Base-by-base conservation (phyloP, 2,797 vertebrate genomes). In the Tapirus indicus region DNA sequence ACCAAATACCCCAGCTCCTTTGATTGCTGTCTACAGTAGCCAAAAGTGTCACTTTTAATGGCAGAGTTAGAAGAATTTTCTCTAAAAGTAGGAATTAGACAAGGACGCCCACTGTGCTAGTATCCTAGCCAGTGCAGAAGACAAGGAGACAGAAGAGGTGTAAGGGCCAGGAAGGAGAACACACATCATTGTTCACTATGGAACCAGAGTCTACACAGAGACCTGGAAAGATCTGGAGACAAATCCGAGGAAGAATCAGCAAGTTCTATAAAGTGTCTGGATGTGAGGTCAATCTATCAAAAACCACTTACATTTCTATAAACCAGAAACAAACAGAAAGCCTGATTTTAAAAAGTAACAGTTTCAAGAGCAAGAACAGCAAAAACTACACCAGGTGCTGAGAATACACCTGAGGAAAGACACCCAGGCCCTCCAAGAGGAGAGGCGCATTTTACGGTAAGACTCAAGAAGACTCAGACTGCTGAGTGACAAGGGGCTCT, bases 391-490 rank as follows among this genome's bases (percentile, higher is more conserved):
- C 14, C 18, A 49, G 10, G 49, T 32, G 32, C 32, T 13, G 38
- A 32, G 9, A 13, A 32, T 10, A 2, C 47, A 29, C 18, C 47
- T 4, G 17, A 1, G 4, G 10, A 71, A 75, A n/a, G 32, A 49
- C 2, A 10, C 14, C 66, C 11, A 7, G 35, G 49, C 18, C 23
- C 47, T 14, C 10, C 25, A 5, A 44, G 64, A 56, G 69, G 58
- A 23, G 1, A 27, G 0, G 58, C 25, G 49, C 6, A 0, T 5
- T 20, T n/a, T 27, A 29, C 0, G 7, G 32, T 12, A 38, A 47
- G 66, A 35, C 54, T 3, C 2, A 23, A 47, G 12, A 23, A 3
- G 27, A 25, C 54, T 16, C 62, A 7, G 1, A 32, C 5, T 0
- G 62, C 29, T 3, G 8, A 38, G 41, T 17, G 10, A 18, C 54